Percentiles rank a stretch among this genome's conserved stretches.
Evolutionary conservation across 2,797 vertebrate genomes (phyloP).

Genomic region (Synanceia verrucosa): DNA sequence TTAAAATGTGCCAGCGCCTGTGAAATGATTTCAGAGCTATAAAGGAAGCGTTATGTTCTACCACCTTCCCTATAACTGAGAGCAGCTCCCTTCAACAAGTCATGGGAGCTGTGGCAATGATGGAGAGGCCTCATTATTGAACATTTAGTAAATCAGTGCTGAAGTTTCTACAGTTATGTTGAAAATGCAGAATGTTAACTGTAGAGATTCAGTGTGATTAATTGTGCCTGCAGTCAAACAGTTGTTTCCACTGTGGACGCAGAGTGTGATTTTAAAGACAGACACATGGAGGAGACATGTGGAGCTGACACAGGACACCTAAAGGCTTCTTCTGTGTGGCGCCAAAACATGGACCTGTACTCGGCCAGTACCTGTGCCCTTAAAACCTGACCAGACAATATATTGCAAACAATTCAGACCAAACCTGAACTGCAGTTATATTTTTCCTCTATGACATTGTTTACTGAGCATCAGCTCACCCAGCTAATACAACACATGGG

Average conservation of each 20-base stretch:
- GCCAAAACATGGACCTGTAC: not conserved
- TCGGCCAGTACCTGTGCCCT: fast-evolving
- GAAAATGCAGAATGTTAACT: slow-evolving; percentile 26
- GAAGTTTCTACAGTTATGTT: slow-evolving; percentile 31
- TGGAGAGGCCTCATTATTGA: slow-evolving; percentile 56
- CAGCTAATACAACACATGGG: not conserved
- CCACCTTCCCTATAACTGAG: slow-evolving; percentile 67
- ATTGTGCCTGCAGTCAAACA: not conserved
- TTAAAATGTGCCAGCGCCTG: slow-evolving; percentile 85
- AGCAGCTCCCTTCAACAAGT: slow-evolving; percentile 68
- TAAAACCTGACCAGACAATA: not conserved
- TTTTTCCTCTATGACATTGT: not conserved
- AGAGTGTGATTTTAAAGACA: slow-evolving; percentile 16
- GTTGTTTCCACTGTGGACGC: slow-evolving; percentile 4
- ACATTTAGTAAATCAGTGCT: slow-evolving; percentile 51
- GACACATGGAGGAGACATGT: not conserved
- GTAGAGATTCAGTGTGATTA: slow-evolving; percentile 23
- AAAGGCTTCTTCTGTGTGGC: not conserved
- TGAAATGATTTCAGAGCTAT: slow-evolving; percentile 80
- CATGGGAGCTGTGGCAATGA: slow-evolving; percentile 57
- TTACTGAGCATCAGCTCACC: not conserved
- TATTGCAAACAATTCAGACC: not conserved
- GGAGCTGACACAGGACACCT: not conserved
- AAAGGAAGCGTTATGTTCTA: slow-evolving; percentile 76
- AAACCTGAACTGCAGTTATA: not conserved